These are phyloP conservation scores for Notoglanidium macrostoma DNA, from an alignment of 2,797 vertebrate genomes.

Conservation along the genomic window DNA sequence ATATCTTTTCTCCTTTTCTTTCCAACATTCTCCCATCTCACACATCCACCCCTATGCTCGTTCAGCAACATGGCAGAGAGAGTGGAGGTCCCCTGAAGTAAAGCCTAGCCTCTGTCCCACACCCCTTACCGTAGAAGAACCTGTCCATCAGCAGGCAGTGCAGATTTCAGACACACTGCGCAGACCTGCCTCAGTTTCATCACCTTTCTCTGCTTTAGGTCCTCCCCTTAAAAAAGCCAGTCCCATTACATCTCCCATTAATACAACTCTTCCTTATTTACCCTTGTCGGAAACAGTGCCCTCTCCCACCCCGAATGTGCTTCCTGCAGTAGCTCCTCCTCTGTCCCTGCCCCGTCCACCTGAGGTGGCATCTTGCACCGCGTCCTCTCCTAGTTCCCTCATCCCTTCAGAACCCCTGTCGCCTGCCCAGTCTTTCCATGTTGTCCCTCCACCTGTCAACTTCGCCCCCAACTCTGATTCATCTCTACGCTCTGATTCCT, in stretches of 20 bases:
- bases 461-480: conserved; percentile 3
- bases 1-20: background rate
- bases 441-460: conserved; percentile 18
- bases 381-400: background rate
- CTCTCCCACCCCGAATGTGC: background rate
- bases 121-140: conserved; percentile 49
- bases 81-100: conserved; percentile 74
- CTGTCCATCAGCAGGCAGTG: conserved; percentile 58
- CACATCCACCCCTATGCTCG: background rate
- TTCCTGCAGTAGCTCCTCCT: conserved; percentile 17
- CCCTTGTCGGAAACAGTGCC: conserved; percentile 6
- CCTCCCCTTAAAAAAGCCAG: conserved; percentile 40
- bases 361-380: background rate
- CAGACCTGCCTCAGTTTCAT: conserved; percentile 57
- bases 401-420: conserved; percentile 10
- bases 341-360: background rate
- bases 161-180: conserved; percentile 62
- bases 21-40: background rate
- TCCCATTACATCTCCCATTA: conserved; percentile 11
- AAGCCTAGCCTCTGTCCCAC: conserved; percentile 65
- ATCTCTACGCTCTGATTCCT: conserved; percentile 11
- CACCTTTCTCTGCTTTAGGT: conserved; percentile 22
- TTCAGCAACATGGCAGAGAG: conserved; percentile 77
- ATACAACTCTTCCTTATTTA: conserved; percentile 11
- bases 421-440: conserved; percentile 1